Conservation (phyloP, 1,140 invertebrate species). For the Drosophila lowei region DNA sequence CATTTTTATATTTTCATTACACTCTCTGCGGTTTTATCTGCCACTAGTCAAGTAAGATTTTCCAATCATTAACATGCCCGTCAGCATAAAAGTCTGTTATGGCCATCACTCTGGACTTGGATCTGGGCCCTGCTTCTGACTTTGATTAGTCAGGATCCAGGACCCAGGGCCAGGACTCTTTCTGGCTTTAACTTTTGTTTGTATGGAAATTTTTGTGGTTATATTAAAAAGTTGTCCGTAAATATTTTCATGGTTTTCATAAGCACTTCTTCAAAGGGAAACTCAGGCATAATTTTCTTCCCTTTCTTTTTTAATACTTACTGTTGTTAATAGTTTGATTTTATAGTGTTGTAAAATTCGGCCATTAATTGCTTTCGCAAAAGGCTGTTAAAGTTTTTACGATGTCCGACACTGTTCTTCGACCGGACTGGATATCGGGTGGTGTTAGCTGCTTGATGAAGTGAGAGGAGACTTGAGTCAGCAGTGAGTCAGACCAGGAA, state of each 20-base stretch:
- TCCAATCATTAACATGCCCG: slow-evolving; percentile 50
- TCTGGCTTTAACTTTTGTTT: slow-evolving; percentile 16
- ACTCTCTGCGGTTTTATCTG: slow-evolving; percentile 43
- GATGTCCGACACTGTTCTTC: slow-evolving; percentile 3
- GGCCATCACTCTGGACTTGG: slow-evolving; percentile 5
- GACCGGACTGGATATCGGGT: too few relatives aligned
- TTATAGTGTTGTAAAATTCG: slow-evolving; percentile 48
- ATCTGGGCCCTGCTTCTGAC: too few relatives aligned
- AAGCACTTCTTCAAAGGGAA: neutral
- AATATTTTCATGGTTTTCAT: slow-evolving; percentile 34
- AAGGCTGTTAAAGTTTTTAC: slow-evolving; percentile 25
- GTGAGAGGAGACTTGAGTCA: slow-evolving; percentile 14
- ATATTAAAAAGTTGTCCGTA: slow-evolving; percentile 40
- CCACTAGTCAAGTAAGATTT: slow-evolving; percentile 38
- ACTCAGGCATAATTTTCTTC: too few relatives aligned
- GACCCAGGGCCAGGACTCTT: neutral
- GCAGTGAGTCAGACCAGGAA: slow-evolving; percentile 12
- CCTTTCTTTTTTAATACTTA: slow-evolving; percentile 8
- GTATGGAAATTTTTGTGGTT: slow-evolving; percentile 39
- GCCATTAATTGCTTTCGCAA: slow-evolving; percentile 44
- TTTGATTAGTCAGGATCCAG: too few relatives aligned
- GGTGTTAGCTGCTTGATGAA: neutral
- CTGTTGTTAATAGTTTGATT: slow-evolving; percentile 44
- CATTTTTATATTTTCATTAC: slow-evolving; percentile 13
- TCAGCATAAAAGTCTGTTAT: slow-evolving; percentile 57